These are phyloP conservation scores for Acromyrmex heyeri DNA, from an alignment of 1,140 invertebrate species.

Conservation along the genomic window DNA sequence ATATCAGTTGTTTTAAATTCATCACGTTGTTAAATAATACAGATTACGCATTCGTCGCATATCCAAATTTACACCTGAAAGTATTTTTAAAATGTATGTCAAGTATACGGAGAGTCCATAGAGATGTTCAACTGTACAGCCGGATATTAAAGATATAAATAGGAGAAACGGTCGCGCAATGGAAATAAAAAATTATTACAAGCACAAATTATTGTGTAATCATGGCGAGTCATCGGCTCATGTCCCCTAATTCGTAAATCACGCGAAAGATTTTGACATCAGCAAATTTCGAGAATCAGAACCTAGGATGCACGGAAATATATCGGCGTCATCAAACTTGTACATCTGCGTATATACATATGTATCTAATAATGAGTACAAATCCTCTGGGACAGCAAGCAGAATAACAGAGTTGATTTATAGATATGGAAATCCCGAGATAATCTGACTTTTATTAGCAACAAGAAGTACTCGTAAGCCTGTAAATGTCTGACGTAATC, in stretches of 20 bases:
- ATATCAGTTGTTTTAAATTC: slow-evolving; percentile 39
- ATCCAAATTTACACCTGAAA: slow-evolving; percentile 71
- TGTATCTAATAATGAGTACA: not conserved
- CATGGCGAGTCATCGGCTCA: not conserved
- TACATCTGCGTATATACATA: not conserved
- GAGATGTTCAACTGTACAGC: slow-evolving; percentile 62
- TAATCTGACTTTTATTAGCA: not conserved
- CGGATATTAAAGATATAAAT: slow-evolving; percentile 74
- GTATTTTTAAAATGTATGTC: slow-evolving; percentile 78
- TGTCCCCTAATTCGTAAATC: slow-evolving; percentile 1
- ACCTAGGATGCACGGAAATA: slow-evolving; percentile 17
- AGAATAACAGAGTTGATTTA: slow-evolving; percentile 9
- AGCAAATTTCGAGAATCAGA: slow-evolving; percentile 29
- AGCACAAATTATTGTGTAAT: slow-evolving; percentile 52
- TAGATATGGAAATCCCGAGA: not conserved
- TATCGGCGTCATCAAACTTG: slow-evolving; percentile 3
- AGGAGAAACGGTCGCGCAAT: slow-evolving; percentile 59
- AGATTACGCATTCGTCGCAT: slow-evolving; percentile 54
- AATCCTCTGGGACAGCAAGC: not conserved
- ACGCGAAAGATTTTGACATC: slow-evolving; percentile 31
- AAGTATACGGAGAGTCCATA: slow-evolving; percentile 75
- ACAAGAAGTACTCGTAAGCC: not conserved
- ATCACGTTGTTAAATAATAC: slow-evolving; percentile 63
- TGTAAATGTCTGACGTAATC: not conserved
- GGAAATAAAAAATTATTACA: slow-evolving; percentile 29